phyloP scores from a whole-genome alignment of 2,888 invertebrate genomes.

The Holacanthella duospinosa region DNA sequence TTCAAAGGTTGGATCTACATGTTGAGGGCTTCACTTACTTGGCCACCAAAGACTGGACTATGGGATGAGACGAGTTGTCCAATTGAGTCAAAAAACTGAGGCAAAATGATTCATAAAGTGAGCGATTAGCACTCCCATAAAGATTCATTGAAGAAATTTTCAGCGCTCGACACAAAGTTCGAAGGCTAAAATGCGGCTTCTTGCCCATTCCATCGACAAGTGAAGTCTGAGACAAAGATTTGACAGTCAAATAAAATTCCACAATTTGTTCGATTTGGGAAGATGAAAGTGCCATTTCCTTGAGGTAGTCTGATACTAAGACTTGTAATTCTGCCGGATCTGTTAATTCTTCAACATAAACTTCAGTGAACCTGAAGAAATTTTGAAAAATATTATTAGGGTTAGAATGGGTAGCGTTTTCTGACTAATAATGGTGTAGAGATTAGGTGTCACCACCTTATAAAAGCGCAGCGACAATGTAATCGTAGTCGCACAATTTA shows the following conservation, averaged over 20 bases:
- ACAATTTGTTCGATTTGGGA: slow-evolving; percentile 67
- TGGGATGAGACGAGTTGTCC: slow-evolving; percentile 70
- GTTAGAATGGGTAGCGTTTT: too few relatives aligned
- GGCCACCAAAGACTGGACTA: slow-evolving; percentile 65
- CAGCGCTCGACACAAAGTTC: slow-evolving; percentile 87
- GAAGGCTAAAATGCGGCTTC: slow-evolving; percentile 77
- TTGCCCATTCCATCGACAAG: slow-evolving; percentile 80
- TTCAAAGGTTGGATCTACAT: neutral
- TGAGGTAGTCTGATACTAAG: slow-evolving; percentile 69
- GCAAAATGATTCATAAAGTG: slow-evolving; percentile 86
- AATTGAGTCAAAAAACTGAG: slow-evolving; percentile 91
- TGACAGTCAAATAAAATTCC: slow-evolving; percentile 69
- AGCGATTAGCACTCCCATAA: slow-evolving; percentile 68
- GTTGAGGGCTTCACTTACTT: slow-evolving; percentile 45
- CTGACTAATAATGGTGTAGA: too few relatives aligned
- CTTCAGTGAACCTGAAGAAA: slow-evolving; percentile 68
- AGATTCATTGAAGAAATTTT: slow-evolving; percentile 71
- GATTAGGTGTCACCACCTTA: too few relatives aligned
- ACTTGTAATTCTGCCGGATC: slow-evolving; percentile 67
- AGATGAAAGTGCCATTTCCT: slow-evolving; percentile 59
- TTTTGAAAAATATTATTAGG: too few relatives aligned
- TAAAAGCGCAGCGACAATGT: too few relatives aligned
- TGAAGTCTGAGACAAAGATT: slow-evolving; percentile 55
- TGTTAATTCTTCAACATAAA: slow-evolving; percentile 83
- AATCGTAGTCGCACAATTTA: neutral